A percentile compares a stretch with the other conserved stretches of the same genome.
These are phyloP conservation scores for Philhelius pedissequus DNA, from an alignment of 2,888 invertebrate species.

Conservation along the genomic window DNA sequence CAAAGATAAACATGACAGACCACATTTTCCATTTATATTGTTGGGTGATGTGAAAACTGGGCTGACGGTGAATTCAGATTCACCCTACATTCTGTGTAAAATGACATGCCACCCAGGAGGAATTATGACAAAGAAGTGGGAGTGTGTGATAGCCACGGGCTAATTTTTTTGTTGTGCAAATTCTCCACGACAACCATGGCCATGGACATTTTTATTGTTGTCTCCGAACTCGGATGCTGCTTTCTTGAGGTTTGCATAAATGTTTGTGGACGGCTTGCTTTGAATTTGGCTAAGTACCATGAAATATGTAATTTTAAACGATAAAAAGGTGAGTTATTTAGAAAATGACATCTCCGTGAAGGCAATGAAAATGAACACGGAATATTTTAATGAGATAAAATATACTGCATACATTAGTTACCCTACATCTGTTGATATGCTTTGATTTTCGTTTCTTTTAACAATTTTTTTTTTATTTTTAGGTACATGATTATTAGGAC, in stretches of 20 bases:
- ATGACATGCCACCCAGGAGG: conserved; percentile 15
- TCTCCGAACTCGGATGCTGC: neutral
- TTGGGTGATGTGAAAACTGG: conserved; percentile 36
- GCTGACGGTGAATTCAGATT: conserved; percentile 11
- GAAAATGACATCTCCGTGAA: conserved; percentile 52
- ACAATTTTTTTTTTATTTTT: too few species aligned
- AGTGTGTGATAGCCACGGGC: conserved; percentile 56
- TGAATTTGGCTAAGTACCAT: conserved; percentile 59
- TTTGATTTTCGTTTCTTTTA: too few species aligned
- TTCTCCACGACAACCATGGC: conserved; percentile 40
- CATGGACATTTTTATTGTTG: conserved; percentile 62
- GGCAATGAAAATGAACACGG: neutral
- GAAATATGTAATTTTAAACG: conserved; percentile 55
- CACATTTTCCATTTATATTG: conserved; percentile 67
- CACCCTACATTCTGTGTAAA: neutral
- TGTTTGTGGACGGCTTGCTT: conserved; percentile 29
- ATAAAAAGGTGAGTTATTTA: conserved; percentile 51
- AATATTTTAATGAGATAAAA: neutral
- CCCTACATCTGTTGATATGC: too few species aligned
- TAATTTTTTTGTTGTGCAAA: conserved; percentile 25
- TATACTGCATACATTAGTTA: too few species aligned
- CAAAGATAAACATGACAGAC: conserved; percentile 68
- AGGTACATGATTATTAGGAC: too few species aligned
- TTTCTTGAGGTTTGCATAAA: conserved; percentile 15
- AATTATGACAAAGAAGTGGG: conserved; percentile 51